phyloP scores from a whole-genome alignment of 2,113 vertebrate species.

The Scomber colias region DNA sequence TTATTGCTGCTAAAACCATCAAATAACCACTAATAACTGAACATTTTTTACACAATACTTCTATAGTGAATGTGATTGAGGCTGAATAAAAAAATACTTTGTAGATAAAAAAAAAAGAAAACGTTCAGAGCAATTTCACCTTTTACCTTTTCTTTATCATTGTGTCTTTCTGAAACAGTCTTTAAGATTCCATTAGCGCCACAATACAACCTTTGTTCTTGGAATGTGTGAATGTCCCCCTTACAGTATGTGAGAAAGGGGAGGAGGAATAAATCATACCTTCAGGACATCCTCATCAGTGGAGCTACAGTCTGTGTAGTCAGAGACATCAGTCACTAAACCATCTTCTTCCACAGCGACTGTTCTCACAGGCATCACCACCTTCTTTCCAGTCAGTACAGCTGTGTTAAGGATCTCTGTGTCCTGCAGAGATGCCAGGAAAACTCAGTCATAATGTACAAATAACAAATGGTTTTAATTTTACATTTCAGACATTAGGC shows the following conservation, averaged over 20 bases:
- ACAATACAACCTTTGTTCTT: neutral
- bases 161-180: neutral
- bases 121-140: neutral
- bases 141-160: neutral
- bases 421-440: constrained; percentile 82
- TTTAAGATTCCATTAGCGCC: neutral
- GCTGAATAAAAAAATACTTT: neutral
- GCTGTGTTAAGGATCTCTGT: constrained; percentile 93
- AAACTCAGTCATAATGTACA: neutral
- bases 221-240: neutral
- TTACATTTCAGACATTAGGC: neutral
- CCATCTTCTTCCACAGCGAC: constrained; percentile 91
- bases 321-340: constrained; percentile 89
- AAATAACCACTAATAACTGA: neutral
- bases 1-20: neutral
- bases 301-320: constrained; percentile 91
- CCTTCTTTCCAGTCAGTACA: constrained; percentile 91
- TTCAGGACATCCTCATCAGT: constrained; percentile 91
- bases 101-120: neutral
- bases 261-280: constrained; percentile 74
- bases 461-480: constrained; percentile 1
- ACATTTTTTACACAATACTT: neutral
- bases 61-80: neutral
- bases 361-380: constrained; percentile 89
- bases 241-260: no score